These are phyloP conservation scores for Eudyptes chrysolophus DNA, from an alignment of 2,113 vertebrate species.

Conservation along the genomic window DNA sequence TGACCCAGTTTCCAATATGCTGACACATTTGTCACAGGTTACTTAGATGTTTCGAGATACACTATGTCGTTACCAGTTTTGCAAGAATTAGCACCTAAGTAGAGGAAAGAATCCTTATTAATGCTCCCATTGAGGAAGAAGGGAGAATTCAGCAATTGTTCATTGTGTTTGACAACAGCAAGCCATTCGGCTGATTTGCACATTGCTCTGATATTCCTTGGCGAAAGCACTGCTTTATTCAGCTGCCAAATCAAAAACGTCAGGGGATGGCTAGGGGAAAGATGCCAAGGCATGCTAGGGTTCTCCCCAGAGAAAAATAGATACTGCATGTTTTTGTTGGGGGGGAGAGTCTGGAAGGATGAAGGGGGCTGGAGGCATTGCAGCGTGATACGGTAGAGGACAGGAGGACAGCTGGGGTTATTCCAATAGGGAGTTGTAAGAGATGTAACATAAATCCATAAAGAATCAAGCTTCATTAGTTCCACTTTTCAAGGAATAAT, in stretches of 20 bases:
- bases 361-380: neutral
- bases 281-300: neutral
- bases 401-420: neutral
- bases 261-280: neutral
- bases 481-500: neutral
- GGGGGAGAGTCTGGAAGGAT: neutral
- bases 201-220: neutral
- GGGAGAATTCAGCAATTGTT: neutral
- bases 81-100: neutral
- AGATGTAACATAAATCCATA: neutral
- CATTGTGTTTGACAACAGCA: slow-evolving; percentile 2
- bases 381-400: neutral
- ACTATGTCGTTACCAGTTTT: neutral
- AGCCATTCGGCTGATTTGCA: neutral
- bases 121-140: neutral
- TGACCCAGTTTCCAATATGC: slow-evolving; percentile 51
- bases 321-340: neutral
- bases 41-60: neutral
- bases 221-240: neutral
- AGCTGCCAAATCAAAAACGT: neutral
- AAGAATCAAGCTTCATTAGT: neutral
- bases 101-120: neutral
- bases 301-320: neutral
- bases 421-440: neutral
- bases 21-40: slow-evolving; percentile 37